Conservation (phyloP, 2,113 vertebrate species). For the Lathamus discolor region DNA sequence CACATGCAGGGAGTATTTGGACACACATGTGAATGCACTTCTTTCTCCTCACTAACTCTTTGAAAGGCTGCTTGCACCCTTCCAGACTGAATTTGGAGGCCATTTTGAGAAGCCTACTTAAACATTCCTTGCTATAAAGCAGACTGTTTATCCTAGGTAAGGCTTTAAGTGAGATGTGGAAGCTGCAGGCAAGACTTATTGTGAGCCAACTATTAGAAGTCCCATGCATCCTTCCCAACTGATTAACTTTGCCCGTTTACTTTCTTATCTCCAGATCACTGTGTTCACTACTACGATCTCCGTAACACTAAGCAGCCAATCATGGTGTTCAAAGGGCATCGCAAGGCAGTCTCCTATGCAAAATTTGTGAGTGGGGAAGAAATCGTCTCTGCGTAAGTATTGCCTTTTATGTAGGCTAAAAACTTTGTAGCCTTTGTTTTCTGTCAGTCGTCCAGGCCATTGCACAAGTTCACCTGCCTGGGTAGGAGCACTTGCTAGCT, state of each 20-base stretch:
- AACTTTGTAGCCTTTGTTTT: neutral
- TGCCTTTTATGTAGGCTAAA: neutral
- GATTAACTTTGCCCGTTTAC: neutral
- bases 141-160: neutral
- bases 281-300: conserved; percentile 99
- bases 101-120: neutral
- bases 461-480: neutral
- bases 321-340: conserved; percentile 99
- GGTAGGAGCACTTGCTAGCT: neutral
- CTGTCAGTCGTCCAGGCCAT: fast-evolving
- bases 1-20: fast-evolving
- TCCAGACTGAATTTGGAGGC: neutral
- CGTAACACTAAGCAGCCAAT: conserved; percentile 99
- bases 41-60: neutral
- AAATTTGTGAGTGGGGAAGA: conserved; percentile 98
- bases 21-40: neutral
- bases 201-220: neutral
- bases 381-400: conserved; percentile 97
- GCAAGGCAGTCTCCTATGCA: conserved; percentile 97
- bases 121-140: neutral
- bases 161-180: neutral
- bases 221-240: neutral
- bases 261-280: conserved; percentile 85
- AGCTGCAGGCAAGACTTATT: neutral
- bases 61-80: neutral